Base-by-base conservation (phyloP, 2,113 vertebrate species). In the Felis catus region DNA sequence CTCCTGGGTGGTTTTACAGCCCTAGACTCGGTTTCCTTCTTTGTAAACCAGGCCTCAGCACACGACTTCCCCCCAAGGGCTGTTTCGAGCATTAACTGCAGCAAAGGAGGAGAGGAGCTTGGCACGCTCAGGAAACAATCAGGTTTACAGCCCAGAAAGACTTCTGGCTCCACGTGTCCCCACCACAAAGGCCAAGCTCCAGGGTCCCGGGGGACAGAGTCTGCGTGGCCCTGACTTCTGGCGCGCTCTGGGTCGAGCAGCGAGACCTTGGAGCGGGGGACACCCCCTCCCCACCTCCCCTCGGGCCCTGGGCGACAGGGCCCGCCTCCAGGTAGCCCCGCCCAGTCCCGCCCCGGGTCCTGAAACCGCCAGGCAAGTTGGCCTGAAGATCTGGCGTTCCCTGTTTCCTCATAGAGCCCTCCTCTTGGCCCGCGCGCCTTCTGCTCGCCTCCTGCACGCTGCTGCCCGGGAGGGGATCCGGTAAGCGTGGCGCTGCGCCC, bases 131-230 rank as follows among this genome's bases (percentile, higher is more conserved):
- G 73, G 21, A 5, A 31, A 27, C 25, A 19, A 14, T 27, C 51
- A 1, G 19, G 7, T 25, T 39, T n/a, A 9, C 21, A 25, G 36
- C 19, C 45, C 5, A 41, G 25, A 29, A 41, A 23, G 73, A 10
- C 15, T 1, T 16, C 5, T 4, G 33, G 9, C 31, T 39, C 51
- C 4, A n/a, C 1, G 4, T 18, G 3, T 18, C 3, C 31, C 12
- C n/a, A 10, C 7, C 25, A 33, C 58, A 0, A 9, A n/a, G 3
- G 4, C 68, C 6, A 0, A 0, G 76, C 4, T 25, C 66, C 16
- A 0, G 25, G 4, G 33, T 2, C 16, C 25, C 1, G 7, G 19
- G 41, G 41, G 23, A 45, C 48, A 6, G 48, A 29, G 5, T 70
- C 74, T 15, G 36, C 16, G 31, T 16, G 0, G 31, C 33, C 63